A percentile compares a stretch with the other conserved stretches of the same genome.
Evolutionary conservation across 2,113 vertebrate species (phyloP).

Genomic region (Cinclus cinclus): DNA sequence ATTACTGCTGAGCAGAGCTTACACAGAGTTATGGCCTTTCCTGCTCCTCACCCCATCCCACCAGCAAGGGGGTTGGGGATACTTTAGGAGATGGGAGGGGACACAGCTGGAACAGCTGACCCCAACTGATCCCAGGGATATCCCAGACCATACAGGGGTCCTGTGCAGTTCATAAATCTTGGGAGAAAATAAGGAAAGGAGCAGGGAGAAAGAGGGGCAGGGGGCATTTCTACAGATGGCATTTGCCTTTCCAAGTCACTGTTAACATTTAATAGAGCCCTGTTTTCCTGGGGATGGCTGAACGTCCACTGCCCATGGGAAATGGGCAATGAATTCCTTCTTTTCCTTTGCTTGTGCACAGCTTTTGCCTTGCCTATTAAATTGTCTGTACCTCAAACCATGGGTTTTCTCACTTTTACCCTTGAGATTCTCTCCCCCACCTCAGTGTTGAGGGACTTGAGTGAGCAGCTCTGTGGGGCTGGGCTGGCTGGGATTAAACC

Average conservation of each 20-base stretch:
- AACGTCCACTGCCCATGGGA: background rate
- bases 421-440: background rate
- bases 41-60: background rate
- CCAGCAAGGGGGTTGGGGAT: fast-evolving
- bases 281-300: background rate
- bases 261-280: too few relatives aligned
- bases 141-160: fast-evolving
- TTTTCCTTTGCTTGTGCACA: background rate
- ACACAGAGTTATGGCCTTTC: background rate
- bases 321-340: background rate
- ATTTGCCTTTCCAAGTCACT: background rate
- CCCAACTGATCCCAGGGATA: background rate
- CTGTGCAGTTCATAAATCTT: too few relatives aligned
- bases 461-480: background rate
- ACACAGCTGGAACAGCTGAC: background rate
- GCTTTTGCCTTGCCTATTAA: background rate
- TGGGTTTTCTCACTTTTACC: background rate
- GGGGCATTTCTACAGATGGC: background rate
- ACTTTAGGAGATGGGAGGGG: background rate
- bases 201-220: fast-evolving
- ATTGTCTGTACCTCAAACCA: background rate
- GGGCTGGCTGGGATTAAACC: background rate
- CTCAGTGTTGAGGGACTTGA: background rate
- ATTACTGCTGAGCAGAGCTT: background rate
- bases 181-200: background rate